Conservation (phyloP, 2,888 invertebrate genomes). For the Polydrusus tereticollis region DNA sequence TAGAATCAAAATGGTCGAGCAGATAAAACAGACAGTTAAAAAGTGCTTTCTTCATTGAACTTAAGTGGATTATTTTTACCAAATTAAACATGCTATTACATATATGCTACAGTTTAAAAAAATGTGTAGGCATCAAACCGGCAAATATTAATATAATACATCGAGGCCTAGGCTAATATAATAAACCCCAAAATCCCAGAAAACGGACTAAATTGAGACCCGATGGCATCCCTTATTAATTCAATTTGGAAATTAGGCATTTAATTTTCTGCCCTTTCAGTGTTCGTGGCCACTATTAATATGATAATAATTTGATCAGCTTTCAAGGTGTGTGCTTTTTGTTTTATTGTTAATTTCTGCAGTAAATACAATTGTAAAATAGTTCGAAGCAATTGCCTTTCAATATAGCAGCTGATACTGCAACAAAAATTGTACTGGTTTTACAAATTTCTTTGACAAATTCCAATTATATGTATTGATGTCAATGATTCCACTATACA, state of each 20-base stretch:
- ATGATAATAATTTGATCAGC: neutral
- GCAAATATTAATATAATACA: neutral
- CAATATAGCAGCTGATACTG: too few relatives aligned
- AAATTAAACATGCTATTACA: neutral
- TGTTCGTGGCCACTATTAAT: neutral
- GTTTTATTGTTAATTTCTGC: neutral
- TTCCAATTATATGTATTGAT: neutral
- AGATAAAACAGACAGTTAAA: neutral
- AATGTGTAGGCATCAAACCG: too few relatives aligned
- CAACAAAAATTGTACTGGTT: too few relatives aligned
- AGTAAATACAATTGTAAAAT: neutral
- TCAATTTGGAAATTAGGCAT: neutral
- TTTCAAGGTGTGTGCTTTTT: neutral
- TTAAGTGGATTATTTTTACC: constrained; percentile 1
- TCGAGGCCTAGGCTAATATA: neutral
- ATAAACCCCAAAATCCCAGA: neutral
- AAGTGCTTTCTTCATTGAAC: neutral
- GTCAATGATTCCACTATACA: neutral
- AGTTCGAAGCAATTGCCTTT: too few relatives aligned
- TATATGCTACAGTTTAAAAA: too few relatives aligned
- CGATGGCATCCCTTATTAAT: neutral
- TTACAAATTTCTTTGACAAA: neutral
- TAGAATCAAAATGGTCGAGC: neutral
- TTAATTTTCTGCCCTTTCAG: neutral
- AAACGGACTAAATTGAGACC: neutral